Evolutionary conservation across 2,113 vertebrate genomes (phyloP).

Genomic region (Macquaria ambigua): DNA sequence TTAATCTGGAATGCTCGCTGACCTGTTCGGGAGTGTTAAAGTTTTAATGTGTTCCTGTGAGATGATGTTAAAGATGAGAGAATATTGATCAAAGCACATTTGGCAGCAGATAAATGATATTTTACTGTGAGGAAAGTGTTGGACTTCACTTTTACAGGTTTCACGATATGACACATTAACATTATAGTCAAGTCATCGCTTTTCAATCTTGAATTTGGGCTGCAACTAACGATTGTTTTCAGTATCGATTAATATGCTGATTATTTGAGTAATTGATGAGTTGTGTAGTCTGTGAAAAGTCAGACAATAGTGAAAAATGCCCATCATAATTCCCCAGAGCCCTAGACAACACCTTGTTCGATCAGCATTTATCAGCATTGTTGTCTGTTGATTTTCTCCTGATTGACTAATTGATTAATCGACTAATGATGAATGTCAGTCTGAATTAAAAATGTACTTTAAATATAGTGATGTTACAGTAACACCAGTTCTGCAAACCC

Average conservation of each 20-base stretch:
- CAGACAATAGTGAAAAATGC: background rate
- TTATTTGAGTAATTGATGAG: background rate
- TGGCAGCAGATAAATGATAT: background rate
- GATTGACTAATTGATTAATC: background rate
- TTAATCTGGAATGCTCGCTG: constrained; percentile 56
- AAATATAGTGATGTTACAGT: background rate
- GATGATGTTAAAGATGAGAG: background rate
- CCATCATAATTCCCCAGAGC: too few species aligned
- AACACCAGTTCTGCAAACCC: background rate
- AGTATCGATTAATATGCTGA: background rate
- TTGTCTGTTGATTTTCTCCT: too few species aligned
- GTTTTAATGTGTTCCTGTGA: constrained; percentile 19
- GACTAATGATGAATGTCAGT: background rate
- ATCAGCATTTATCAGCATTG: too few species aligned
- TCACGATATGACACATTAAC: background rate
- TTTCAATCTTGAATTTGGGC: background rate
- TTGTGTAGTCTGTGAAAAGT: background rate
- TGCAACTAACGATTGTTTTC: background rate
- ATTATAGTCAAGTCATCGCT: background rate
- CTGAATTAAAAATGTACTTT: background rate
- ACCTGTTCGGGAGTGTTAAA: constrained; percentile 44
- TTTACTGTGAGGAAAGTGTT: background rate
- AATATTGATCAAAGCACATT: constrained; percentile 24
- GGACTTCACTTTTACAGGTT: background rate
- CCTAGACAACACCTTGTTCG: too few species aligned